A percentile compares a stretch with the other conserved stretches of the same genome.
These are phyloP conservation scores for Polyommatus icarus DNA, from an alignment of 2,888 invertebrate species.

Conservation along the genomic window DNA sequence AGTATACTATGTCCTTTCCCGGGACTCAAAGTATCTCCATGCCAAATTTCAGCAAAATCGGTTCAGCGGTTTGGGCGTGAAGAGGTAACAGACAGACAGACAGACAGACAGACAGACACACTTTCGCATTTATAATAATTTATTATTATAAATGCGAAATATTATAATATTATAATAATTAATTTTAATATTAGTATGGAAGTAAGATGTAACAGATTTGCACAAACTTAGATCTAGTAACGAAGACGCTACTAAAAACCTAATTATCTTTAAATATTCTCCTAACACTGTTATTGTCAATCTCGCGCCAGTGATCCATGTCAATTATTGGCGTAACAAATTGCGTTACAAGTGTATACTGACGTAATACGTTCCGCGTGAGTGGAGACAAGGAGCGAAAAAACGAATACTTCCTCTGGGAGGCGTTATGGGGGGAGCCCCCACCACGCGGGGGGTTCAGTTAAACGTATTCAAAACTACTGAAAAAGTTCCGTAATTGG, in stretches of 20 bases:
- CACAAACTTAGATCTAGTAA: too few species aligned
- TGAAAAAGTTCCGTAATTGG: constrained; percentile 43
- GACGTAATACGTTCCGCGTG: constrained; percentile 58
- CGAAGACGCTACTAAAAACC: background rate
- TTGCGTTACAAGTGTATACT: constrained; percentile 54
- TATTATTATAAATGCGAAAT: too few species aligned
- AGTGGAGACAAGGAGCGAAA: constrained; percentile 58
- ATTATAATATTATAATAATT: too few species aligned
- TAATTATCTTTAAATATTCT: background rate
- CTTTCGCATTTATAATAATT: too few species aligned
- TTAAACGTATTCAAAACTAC: constrained; percentile 30
- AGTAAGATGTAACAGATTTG: too few species aligned
- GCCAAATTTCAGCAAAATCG: too few species aligned
- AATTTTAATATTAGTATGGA: too few species aligned
- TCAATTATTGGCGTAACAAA: constrained; percentile 55
- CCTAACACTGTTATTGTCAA: constrained; percentile 39
- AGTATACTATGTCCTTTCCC: too few species aligned
- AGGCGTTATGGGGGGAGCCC: constrained; percentile 41
- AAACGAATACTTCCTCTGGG: constrained; percentile 57
- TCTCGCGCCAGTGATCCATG: constrained; percentile 45
- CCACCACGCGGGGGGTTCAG: constrained; percentile 43
- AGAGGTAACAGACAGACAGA: too few species aligned
- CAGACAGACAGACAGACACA: too few species aligned
- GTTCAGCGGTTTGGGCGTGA: too few species aligned
- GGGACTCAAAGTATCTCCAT: too few species aligned